Evolutionary conservation across 2,888 invertebrate species (phyloP), one percentile per base, ranked within the genome.

Genomic region (Phyto melanocephala): DNA sequence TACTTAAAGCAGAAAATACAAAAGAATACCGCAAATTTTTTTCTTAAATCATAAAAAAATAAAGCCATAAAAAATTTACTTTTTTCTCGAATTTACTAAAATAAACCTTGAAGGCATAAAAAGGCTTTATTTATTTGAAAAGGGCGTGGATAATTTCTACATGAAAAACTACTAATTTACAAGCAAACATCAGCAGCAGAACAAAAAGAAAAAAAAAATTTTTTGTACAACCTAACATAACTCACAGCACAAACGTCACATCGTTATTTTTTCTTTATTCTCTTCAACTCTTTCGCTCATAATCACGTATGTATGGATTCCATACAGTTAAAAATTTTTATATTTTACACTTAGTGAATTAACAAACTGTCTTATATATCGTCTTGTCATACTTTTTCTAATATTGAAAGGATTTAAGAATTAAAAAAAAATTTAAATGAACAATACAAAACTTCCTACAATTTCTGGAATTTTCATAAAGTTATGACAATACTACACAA

Each of bases 101-200:
- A 67, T 20, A 60, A 50, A 20, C 24, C 45, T 63, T 1, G 42
- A 28, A 54, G 54, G 22, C 52, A 70, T 56, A 37, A 81, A 77
- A 45, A 62, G 60, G 13, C 45, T 37, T 40, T 37, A 71, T 77
- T 72, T 50, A 77, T 77, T 62, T 50, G 33, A 63, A 54, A 54
- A 45, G 22, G 71, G 76, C 76, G 76, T 81, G 67, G 54, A 71
- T 71, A 81, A 76, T 81, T 65, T 60, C 47, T 45, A 42, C 24
- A 71, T 50, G 35, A 40, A 71, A 54, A 56, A 56, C 40, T 47
- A 72, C 45, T 72, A 56, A 72, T 62, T 62, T 77, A 47, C 54
- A 50, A 60, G 47, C 28, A 20, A 35, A 52, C 45, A 54, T 10
- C 17, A 52, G 17, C 24, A 65, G 24, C 6, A 45, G 45, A 7